phyloP scores from a whole-genome alignment of 2,113 vertebrate genomes.

The Hypanus sabinus region DNA sequence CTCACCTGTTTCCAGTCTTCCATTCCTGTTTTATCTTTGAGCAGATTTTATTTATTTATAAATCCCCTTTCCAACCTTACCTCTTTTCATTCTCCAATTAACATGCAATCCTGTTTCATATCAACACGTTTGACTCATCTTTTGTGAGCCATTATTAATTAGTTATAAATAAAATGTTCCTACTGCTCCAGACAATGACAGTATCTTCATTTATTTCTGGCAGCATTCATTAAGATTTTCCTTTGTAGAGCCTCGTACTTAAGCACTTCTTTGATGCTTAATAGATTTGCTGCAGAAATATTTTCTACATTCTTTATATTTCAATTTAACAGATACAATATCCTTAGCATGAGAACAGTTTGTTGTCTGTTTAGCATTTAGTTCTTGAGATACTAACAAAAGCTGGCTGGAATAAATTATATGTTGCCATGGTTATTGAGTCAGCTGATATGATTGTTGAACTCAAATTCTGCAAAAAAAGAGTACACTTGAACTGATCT shows the following conservation, averaged over 20 bases:
- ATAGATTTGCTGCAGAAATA: neutral
- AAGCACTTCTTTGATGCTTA: neutral
- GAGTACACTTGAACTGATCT: neutral
- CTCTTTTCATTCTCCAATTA: neutral
- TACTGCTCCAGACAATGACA: neutral
- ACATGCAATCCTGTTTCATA: neutral
- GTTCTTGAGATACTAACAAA: neutral
- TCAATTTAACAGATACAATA: neutral
- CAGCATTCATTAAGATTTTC: neutral
- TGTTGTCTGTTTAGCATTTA: neutral
- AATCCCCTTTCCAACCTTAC: neutral
- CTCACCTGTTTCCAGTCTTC: neutral
- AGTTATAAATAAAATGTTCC: neutral
- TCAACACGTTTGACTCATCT: neutral
- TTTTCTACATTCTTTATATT: neutral
- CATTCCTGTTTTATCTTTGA: too few species aligned
- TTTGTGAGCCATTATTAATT: neutral
- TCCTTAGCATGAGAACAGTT: neutral
- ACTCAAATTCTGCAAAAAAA: conserved; percentile 1
- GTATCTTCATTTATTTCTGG: neutral
- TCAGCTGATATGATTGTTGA: neutral
- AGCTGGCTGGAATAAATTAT: conserved; percentile 19
- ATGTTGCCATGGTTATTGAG: neutral
- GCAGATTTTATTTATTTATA: too few species aligned
- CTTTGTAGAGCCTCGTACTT: neutral